Base-by-base conservation (phyloP, 2,888 invertebrate genomes). In the Protophormia terraenovae region DNA sequence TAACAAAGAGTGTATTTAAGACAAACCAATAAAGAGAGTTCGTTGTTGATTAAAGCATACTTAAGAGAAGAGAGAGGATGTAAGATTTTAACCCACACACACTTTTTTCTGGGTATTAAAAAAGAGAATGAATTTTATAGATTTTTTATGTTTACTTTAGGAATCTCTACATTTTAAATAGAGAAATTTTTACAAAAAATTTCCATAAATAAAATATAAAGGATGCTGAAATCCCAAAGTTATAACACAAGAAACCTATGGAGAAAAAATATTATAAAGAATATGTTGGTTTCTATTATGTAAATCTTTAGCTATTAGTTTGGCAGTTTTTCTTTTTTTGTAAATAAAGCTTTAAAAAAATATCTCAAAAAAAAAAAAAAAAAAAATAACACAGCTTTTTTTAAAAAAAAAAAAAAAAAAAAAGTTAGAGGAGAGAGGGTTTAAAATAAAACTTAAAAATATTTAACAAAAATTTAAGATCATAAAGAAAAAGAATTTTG, bases 211-310 rank as follows among this genome's bases (percentile, higher is more conserved):
- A 81, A 83, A 83, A 83, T 69, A 71, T 78, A 86, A 83, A 83
- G 76, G 82, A 78, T 84, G 84, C 84, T 84, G 84, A 62, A n/a
- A 55, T 82, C 77, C 60, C 41, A 72, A 82, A 77, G 38, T 81
- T 73, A 72, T 14, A 86, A 86, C 86, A 83, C 62, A 75, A 88
- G 87, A 82, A 75, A 64, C 29, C 85, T 85, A 84, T 67, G 32
- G 6, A 24, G 32, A 41, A 47, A 47, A 69, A 32, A 75, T 8
- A 45, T 14, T 47, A 14, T 12, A 67, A n/a, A 19, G 10, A 38
- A 62, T 38, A 27, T 62, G 22, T 12, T 8, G 19, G 47, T 8
- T 73, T 24, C 53, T 55, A 3, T 29, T n/a, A 19, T 10, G 12
- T 19, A 19, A 6, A 47, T 75, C 10, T 53, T 77, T 77, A 60